phyloP scores from a whole-genome alignment of 1,140 invertebrate species.

The Drosophila ohnishii region DNA sequence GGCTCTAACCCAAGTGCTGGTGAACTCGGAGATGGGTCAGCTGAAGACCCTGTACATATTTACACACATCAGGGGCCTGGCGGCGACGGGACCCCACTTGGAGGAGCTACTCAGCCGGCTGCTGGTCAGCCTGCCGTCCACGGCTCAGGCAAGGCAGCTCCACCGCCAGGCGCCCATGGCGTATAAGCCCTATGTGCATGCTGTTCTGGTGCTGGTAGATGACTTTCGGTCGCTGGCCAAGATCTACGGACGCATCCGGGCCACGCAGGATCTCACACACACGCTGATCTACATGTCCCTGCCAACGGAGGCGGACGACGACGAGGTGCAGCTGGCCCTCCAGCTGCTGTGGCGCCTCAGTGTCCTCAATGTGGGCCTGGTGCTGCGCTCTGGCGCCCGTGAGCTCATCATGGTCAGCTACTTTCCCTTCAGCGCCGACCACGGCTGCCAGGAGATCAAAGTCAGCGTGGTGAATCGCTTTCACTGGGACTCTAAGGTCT shows the following conservation, averaged over 20 bases:
- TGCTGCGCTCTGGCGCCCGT: not conserved
- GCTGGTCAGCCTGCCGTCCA: not conserved
- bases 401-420: slow-evolving; percentile 53
- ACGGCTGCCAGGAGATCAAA: slow-evolving; percentile 44
- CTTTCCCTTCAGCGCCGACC: slow-evolving; percentile 40
- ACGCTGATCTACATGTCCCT: slow-evolving; percentile 64
- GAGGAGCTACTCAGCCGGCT: slow-evolving; percentile 32
- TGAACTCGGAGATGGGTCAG: slow-evolving; percentile 50
- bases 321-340: slow-evolving; percentile 35
- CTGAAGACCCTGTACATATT: slow-evolving; percentile 50
- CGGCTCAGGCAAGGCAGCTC: slow-evolving; percentile 21
- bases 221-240: slow-evolving; percentile 31
- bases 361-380: slow-evolving; percentile 55
- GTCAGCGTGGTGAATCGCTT: slow-evolving; percentile 56
- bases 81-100: slow-evolving; percentile 5
- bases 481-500: not conserved
- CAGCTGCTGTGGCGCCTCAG: slow-evolving; percentile 59
- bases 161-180: slow-evolving; percentile 21
- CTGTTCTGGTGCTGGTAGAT: slow-evolving; percentile 57
- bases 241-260: slow-evolving; percentile 33
- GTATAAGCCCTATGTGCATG: slow-evolving; percentile 57
- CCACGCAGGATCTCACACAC: slow-evolving; percentile 60
- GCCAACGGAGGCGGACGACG: slow-evolving; percentile 2
- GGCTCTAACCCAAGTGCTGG: slow-evolving; percentile 47
- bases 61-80: slow-evolving; percentile 20